These are phyloP conservation scores for Alosa alosa DNA, from an alignment of 2,113 vertebrate genomes.

Conservation along the genomic window DNA sequence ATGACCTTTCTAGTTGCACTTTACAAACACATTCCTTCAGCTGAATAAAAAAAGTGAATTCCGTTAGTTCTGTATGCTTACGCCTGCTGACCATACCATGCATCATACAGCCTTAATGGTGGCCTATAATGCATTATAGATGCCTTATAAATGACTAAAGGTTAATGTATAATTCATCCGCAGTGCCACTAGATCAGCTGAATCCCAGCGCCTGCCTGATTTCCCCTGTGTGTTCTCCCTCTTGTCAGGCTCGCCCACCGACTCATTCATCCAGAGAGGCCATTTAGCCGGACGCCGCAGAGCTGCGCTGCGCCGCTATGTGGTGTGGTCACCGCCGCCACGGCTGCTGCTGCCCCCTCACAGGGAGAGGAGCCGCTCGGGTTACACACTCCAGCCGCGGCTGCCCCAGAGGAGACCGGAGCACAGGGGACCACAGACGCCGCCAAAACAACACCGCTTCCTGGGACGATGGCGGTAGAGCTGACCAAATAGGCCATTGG, in stretches of 20 bases:
- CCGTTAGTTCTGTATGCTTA: not conserved
- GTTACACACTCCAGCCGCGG: not conserved
- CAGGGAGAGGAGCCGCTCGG: not conserved
- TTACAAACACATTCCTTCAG: not conserved
- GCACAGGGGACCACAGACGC: not conserved
- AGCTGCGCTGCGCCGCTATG: not conserved
- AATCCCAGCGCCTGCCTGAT: not conserved
- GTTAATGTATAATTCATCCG: not conserved
- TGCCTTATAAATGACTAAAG: slow-evolving; percentile 17
- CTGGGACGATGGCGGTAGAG: too few species aligned
- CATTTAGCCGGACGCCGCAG: not conserved
- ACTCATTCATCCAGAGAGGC: slow-evolving; percentile 1
- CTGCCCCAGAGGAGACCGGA: not conserved
- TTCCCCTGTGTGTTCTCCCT: slow-evolving; percentile 13
- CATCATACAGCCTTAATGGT: not conserved
- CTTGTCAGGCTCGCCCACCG: not conserved
- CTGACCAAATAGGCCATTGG: too few species aligned
- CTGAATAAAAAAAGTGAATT: not conserved
- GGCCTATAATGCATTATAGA: slow-evolving; percentile 13
- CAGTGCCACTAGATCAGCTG: not conserved
- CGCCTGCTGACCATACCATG: not conserved
- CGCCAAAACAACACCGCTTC: too few species aligned
- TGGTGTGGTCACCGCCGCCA: too few species aligned
- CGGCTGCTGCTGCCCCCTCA: too few species aligned
- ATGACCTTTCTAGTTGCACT: not conserved